phyloP scores from a whole-genome alignment of 2,797 vertebrate species.

The Apogon hyalosoma region DNA sequence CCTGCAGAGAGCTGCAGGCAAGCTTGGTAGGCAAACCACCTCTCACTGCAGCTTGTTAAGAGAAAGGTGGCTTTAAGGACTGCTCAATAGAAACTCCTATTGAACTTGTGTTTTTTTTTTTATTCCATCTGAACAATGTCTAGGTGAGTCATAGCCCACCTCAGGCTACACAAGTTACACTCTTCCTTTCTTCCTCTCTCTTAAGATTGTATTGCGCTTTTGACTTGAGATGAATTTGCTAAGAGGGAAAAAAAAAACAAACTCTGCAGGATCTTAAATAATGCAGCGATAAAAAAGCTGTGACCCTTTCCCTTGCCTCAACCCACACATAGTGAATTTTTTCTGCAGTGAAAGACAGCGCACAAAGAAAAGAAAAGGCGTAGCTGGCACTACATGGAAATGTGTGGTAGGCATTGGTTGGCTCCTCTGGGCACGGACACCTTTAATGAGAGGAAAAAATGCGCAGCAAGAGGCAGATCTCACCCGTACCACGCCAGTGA shows the following conservation, averaged over 20 bases:
- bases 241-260: slow-evolving; percentile 61
- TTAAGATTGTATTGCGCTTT: slow-evolving; percentile 68
- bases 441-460: slow-evolving; percentile 81
- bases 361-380: slow-evolving; percentile 67
- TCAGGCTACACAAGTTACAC: slow-evolving; percentile 72
- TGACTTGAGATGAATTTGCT: slow-evolving; percentile 74
- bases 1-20: slow-evolving; percentile 82
- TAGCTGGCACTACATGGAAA: slow-evolving; percentile 68
- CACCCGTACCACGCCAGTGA: slow-evolving; percentile 64
- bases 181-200: slow-evolving; percentile 68
- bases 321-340: slow-evolving; percentile 72
- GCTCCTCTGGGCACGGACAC: slow-evolving; percentile 72
- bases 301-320: slow-evolving; percentile 75
- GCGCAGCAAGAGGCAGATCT: slow-evolving; percentile 68
- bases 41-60: slow-evolving; percentile 84
- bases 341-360: slow-evolving; percentile 58
- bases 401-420: slow-evolving; percentile 64
- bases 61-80: slow-evolving; percentile 80
- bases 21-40: slow-evolving; percentile 81
- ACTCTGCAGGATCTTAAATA: slow-evolving; percentile 76
- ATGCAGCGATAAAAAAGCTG: slow-evolving; percentile 71
- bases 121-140: slow-evolving; percentile 74
- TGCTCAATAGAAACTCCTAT: slow-evolving; percentile 78
- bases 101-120: slow-evolving; percentile 68
- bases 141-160: slow-evolving; percentile 79